Base-by-base conservation (phyloP, 2,113 vertebrate genomes). In the Zosterops lateralis region DNA sequence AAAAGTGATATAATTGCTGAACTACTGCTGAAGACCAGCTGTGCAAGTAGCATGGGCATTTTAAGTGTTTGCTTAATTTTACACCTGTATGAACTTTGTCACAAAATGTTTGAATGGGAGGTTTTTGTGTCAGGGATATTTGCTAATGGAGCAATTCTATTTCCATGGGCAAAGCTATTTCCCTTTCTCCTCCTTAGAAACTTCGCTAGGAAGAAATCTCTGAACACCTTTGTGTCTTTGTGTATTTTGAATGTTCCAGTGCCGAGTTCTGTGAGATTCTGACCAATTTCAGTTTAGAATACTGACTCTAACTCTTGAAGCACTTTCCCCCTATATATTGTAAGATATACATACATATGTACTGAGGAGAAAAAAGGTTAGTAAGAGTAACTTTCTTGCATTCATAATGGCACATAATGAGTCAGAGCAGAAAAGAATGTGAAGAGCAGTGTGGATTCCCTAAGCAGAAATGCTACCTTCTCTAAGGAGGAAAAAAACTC, bases 281-380 rank as follows among this genome's bases (percentile, higher is more conserved):
- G 24, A 56, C n/a, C 20, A 34, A 25, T 64, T 70, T 87, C 8
- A 9, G 8, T 25, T 44, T 47, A 38, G 29, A 92, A 70, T 34
- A 44, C 7, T 62, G 26, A 12, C 73, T 62, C 51, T 82, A 64
- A 40, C 31, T 61, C 9, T 90, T 79, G 54, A 57, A 68, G 38
- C 21, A 42, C 16, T 89, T 92, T 73, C 0, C 4, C 6, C 22
- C 25, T 3, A 0, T 67, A 8, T 57, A 13, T 53, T 8, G 22
- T 80, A 66, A 73, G 85, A 58, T 47, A 38, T 3, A 21, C 10
- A 5, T 5, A 26, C 8, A 36, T 31, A 16, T 13, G 18, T 57
- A 62, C 0, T 15, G 51, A n/a, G 36, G 16, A 11, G 3, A 0
- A 0, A 20, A n/a, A 53, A 48, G n/a, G 14, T n/a, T 3, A 1